Base-by-base conservation (phyloP, 2,113 vertebrate species). In the Ptychochromis oligacanthus region DNA sequence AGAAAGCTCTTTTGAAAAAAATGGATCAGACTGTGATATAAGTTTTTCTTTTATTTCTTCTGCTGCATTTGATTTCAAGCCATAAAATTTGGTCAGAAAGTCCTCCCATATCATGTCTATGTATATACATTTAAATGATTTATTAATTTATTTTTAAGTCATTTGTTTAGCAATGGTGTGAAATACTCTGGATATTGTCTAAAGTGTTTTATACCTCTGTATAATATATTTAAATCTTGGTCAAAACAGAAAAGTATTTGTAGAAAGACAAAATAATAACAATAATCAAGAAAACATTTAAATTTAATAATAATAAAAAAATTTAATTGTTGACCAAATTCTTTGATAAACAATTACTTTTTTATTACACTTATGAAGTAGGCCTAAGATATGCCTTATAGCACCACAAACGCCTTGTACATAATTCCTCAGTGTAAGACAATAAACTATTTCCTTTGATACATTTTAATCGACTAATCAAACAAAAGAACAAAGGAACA, bases 61-160 rank as follows among this genome's bases (percentile, higher is more conserved):
- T 38, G 20, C 6, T 0, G 60, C 34, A 38, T 62, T 62, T 62
- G 34, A 62, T 62, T 62, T 62, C 34, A 62, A 62, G 38, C 38
- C 34, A 38, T 20, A n/a, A 0, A 62, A 14, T 62, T 13, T 62
- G 1, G 3, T 62, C 18, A 14, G n/a, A 38, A n/a, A 62, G 34
- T 38, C 31, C 1, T 1, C 34, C 34, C 34, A 36, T 36, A 6
- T 36, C 6, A 36, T 20, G 11, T n/a, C 11, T n/a, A 12, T 36
- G 40, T 13, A 13, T 13, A n/a, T n/a, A n/a, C n/a, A n/a, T n/a
- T n/a, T n/a, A n/a, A n/a, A n/a, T n/a, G n/a, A n/a, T n/a, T n/a
- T n/a, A n/a, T n/a, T 61, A 12, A 0, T 36, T 62, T 36, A 11
- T 36, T 61, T 4, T 40, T 18, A 40, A 64, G 12, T 49, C 15